Evolutionary conservation across 1,140 invertebrate species (phyloP), one percentile per base, ranked within the genome.

Genomic region (Bombyx mandarina): DNA sequence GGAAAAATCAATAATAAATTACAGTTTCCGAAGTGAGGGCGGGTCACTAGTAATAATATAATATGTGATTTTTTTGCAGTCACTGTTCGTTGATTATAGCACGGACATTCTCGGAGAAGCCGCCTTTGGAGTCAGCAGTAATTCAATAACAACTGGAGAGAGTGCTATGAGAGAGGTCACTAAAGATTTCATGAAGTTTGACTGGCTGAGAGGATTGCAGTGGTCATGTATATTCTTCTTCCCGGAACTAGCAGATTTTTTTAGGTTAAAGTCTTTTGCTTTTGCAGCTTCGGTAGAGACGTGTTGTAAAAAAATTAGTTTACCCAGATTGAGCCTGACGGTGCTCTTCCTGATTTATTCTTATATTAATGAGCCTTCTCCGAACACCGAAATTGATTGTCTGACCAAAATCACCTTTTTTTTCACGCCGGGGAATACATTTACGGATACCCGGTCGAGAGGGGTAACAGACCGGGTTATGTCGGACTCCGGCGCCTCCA

Each of bases 41-140:
- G 12, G 12, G 12, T 18, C 12, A 18, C 12, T 18, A 18, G 45
- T 50, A 22, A 12, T 50, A 22, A 18, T n/a, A 22, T 18, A 22
- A 18, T 7, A 52, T 10, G 69, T 63, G 51, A 71, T 72, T 54
- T 53, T 51, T 65, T 62, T 49, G 43, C 75, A 89, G 74, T 71
- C 76, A 35, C n/a, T 89, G 3, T 71, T 86, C 35, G 69, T 72
- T 0, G 82, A 88, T 52, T 91, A 79, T 56, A 82, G 89, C 0
- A 90, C 88, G 0, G 90, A 91, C 57, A 76, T 90, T 1, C 89
- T 91, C 48, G 89, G 87, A 0, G 85, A 85, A 0, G 82, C 82
- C 43, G 88, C 88, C 0, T 92, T 92, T 69, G 91, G 90, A 0
- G 62, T 92, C 7, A 69, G 89, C 26, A 67, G 71, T 46, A 57